Conservation (phyloP, 2,797 vertebrate species). For the Poecilia picta region DNA sequence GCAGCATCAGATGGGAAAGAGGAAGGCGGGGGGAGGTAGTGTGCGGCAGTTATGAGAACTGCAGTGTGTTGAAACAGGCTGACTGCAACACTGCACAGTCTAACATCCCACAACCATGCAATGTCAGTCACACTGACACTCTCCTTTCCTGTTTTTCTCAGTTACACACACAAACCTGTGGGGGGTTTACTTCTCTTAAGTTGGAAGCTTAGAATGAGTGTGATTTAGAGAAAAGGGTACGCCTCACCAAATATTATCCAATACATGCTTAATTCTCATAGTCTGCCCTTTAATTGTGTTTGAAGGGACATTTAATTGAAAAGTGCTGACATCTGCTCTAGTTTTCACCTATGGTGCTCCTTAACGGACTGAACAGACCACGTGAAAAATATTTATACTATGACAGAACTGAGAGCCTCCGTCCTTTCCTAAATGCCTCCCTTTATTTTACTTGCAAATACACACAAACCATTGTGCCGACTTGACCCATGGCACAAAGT, state of each 20-base stretch:
- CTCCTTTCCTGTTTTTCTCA: constrained; percentile 66
- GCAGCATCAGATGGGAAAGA: constrained; percentile 69
- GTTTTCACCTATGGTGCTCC: constrained; percentile 29
- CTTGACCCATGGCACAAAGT: constrained; percentile 34
- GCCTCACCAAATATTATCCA: background rate
- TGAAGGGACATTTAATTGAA: background rate
- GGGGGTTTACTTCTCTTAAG: constrained; percentile 32
- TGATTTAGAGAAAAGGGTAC: constrained; percentile 12
- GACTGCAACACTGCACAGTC: constrained; percentile 66
- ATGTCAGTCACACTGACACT: constrained; percentile 45
- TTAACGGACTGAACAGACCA: constrained; percentile 51
- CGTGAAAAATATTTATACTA: constrained; percentile 72
- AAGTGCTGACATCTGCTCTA: constrained; percentile 46
- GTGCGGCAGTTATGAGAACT: constrained; percentile 75
- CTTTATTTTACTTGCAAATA: constrained; percentile 29
- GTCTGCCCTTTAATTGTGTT: constrained; percentile 1
- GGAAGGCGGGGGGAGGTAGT: constrained; percentile 47
- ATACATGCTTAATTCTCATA: background rate
- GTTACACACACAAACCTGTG: constrained; percentile 12
- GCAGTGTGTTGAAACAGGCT: constrained; percentile 78
- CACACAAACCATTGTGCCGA: constrained; percentile 18
- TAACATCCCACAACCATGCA: constrained; percentile 54
- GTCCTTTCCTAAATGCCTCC: constrained; percentile 19
- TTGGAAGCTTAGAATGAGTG: constrained; percentile 1
- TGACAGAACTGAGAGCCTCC: constrained; percentile 34